Evolutionary conservation across 2,888 invertebrate species (phyloP), one percentile per base, ranked within the genome.

Genomic region (Campopleginae sp.): DNA sequence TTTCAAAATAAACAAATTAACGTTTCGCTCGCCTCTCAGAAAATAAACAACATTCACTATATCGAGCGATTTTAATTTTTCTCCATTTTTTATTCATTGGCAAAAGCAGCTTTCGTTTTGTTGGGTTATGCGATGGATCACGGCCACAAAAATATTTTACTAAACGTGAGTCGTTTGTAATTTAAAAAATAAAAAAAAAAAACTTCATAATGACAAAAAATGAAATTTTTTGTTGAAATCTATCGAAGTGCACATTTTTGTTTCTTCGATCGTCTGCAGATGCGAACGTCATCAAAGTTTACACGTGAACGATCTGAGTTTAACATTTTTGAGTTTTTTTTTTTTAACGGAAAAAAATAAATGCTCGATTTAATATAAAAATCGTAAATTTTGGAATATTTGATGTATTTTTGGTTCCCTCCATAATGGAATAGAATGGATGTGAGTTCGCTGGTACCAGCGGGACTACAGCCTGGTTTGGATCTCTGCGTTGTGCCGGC

Each of bases 371-470:
- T 72, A 14, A 10, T 7, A 33, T 46, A 46, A 27, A 27, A 75
- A 33, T 38, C 19, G 58, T n/a, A 38, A 23, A 54, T 68, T 42
- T 23, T 27, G 38, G 79, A 38, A 23, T 79, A 6, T 38, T 38
- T 38, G 10, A 38, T 38, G 38, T 1, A 38, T 38, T 38, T 38
- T 38, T 8, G 8, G 38, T 10, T 38, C 10, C 10, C 0, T 38
- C 10, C 0, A 38, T 42, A 63, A 61, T 23, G 5, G 10, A 19
- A 10, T 38, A 92, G 90, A 89, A 93, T 93, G 93, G 93, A 93
- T 88, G 87, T 92, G 83, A 91, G 91, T 78, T 91, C 93, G 61
- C 86, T 93, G 86, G 88, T 93, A 79, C 93, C 93, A 80, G 93
- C 93, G 38, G 92, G 91, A 86, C 90, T 92, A 72, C 92, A 91